These are phyloP conservation scores for Protonibea diacanthus DNA, from an alignment of 2,797 vertebrate species.

Conservation along the genomic window DNA sequence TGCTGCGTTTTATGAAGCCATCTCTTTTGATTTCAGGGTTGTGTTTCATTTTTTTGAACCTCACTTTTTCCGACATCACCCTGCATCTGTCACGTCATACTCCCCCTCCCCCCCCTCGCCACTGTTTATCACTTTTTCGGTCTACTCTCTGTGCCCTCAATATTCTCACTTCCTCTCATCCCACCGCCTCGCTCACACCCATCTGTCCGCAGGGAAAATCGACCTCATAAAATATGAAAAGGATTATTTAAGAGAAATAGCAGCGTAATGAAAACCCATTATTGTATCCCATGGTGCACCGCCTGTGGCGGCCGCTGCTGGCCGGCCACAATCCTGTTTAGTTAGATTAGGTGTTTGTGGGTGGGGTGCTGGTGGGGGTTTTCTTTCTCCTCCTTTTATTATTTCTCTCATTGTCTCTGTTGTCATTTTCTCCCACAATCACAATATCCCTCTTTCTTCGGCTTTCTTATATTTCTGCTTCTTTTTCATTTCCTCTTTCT, in stretches of 20 bases:
- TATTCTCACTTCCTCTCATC: constrained; percentile 30
- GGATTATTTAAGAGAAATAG: constrained; percentile 86
- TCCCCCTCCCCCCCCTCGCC: background rate
- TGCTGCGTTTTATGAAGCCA: constrained; percentile 28
- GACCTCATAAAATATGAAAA: constrained; percentile 87
- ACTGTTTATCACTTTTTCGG: constrained; percentile 28
- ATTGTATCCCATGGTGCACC: constrained; percentile 76
- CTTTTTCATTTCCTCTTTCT: constrained; percentile 73
- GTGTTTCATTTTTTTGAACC: background rate
- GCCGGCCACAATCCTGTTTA: constrained; percentile 64
- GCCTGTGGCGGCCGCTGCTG: constrained; percentile 66
- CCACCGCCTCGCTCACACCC: constrained; percentile 7
- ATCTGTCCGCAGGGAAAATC: constrained; percentile 71
- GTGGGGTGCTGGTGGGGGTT: background rate
- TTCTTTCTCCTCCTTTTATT: constrained; percentile 55
- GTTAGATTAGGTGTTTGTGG: constrained; percentile 67
- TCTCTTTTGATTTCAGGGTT: constrained; percentile 20
- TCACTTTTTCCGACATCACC: background rate
- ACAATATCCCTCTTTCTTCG: constrained; percentile 54
- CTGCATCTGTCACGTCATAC: background rate
- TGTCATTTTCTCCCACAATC: constrained; percentile 50
- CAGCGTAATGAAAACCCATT: constrained; percentile 84
- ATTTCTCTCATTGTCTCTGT: constrained; percentile 66
- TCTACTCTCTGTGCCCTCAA: constrained; percentile 7
- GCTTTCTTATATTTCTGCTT: constrained; percentile 69